Evolutionary conservation across 2,797 vertebrate genomes (phyloP).

Genomic region (Channa striata): DNA sequence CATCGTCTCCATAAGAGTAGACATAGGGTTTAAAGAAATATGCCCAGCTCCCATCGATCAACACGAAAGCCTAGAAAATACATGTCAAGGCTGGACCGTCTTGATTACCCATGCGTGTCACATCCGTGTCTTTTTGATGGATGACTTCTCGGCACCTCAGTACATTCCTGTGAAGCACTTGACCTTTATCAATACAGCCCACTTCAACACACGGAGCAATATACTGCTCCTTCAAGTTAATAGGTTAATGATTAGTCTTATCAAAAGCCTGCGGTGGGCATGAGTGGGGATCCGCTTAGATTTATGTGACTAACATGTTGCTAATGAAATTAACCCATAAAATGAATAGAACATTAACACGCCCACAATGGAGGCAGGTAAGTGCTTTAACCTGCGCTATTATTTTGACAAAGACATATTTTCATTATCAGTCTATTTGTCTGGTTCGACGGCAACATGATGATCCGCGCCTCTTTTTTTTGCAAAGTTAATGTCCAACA

Average conservation of each 20-base stretch:
- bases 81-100: slow-evolving; percentile 28
- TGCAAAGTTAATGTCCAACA: slow-evolving; percentile 3
- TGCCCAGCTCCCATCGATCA: slow-evolving; percentile 45
- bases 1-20: slow-evolving; percentile 4
- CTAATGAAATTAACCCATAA: slow-evolving; percentile 43
- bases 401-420: slow-evolving; percentile 40
- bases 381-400: slow-evolving; percentile 43
- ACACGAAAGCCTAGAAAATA: slow-evolving; percentile 23
- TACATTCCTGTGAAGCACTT: slow-evolving; percentile 70
- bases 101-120: slow-evolving; percentile 65
- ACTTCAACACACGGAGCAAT: slow-evolving; percentile 72
- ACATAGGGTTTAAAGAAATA: slow-evolving; percentile 32
- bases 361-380: slow-evolving; percentile 42
- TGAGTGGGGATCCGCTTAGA: slow-evolving; percentile 32
- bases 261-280: slow-evolving; percentile 38
- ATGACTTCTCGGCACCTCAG: slow-evolving; percentile 70
- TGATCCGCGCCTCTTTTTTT: neutral
- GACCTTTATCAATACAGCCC: slow-evolving; percentile 74
- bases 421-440: neutral
- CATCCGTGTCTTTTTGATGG: slow-evolving; percentile 73
- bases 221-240: slow-evolving; percentile 67
- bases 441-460: slow-evolving; percentile 12
- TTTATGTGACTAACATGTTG: slow-evolving; percentile 49
- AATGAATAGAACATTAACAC: slow-evolving; percentile 47
- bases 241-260: slow-evolving; percentile 54